Evolutionary conservation across 2,888 invertebrate genomes (phyloP).

Genomic region (Archips crataeganus): DNA sequence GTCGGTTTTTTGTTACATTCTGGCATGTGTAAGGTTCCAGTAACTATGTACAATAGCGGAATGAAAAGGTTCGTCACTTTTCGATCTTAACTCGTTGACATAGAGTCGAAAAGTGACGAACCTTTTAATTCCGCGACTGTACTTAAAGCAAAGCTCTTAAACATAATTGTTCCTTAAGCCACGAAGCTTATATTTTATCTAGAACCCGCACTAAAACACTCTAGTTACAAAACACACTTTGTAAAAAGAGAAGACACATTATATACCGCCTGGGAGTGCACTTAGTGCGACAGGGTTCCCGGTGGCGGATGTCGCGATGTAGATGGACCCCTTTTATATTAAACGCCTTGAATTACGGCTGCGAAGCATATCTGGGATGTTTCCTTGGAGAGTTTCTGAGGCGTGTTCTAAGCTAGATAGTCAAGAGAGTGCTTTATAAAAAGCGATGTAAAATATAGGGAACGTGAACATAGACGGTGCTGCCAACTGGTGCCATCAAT

Average conservation of each 20-base stretch:
- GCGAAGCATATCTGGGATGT: not conserved
- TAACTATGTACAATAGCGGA: too few species aligned
- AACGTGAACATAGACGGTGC: too few species aligned
- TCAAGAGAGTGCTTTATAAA: not conserved
- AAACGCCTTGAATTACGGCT: not conserved
- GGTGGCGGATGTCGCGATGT: constrained; percentile 1
- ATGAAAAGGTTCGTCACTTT: too few species aligned
- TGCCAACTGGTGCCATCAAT: too few species aligned
- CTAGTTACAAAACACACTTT: constrained; percentile 27
- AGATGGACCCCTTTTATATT: constrained; percentile 29
- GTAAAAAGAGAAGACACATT: constrained; percentile 32
- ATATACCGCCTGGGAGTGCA: constrained; percentile 38
- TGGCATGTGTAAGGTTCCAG: too few species aligned
- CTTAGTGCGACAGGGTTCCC: constrained; percentile 32
- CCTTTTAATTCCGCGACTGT: too few species aligned
- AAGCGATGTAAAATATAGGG: too few species aligned
- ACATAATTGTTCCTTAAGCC: not conserved
- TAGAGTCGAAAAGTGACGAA: too few species aligned
- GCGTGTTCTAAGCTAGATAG: not conserved
- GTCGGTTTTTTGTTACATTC: not conserved
- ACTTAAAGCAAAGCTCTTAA: too few species aligned
- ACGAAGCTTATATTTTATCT: constrained; percentile 8
- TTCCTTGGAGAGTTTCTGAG: not conserved
- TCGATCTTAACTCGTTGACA: too few species aligned
- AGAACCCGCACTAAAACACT: constrained; percentile 29